Conservation (phyloP, 64 coral and sea anemone genomes). For the Actinia tenebrosa region DNA sequence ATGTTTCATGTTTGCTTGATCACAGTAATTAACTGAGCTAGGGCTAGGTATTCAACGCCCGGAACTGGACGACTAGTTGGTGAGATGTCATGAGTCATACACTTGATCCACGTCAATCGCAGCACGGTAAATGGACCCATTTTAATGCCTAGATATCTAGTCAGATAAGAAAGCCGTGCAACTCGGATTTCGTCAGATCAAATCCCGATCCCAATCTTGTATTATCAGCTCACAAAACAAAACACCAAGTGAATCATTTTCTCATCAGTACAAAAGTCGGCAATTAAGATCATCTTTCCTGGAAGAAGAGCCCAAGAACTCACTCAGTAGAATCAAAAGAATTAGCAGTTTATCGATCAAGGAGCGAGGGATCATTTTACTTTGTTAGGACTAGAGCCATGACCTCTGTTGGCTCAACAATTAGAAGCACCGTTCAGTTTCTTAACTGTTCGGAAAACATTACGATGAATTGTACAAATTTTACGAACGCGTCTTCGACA, state of each 20-base stretch:
- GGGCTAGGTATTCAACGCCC: background rate
- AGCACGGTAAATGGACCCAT: background rate
- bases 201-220: slow-evolving; percentile 3
- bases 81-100: slow-evolving; percentile 3
- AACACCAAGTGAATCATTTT: background rate
- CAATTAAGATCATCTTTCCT: background rate
- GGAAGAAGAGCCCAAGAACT: background rate
- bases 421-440: background rate
- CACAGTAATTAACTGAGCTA: background rate
- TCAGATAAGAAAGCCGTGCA: background rate
- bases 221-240: background rate
- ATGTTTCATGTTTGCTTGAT: background rate
- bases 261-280: background rate
- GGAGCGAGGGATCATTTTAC: background rate
- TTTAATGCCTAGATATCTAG: slow-evolving; percentile 9
- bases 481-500: background rate
- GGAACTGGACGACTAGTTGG: background rate
- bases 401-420: slow-evolving; percentile 1
- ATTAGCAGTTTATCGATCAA: background rate
- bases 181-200: background rate
- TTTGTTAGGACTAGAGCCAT: background rate
- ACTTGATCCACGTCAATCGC: background rate
- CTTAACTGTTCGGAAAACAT: background rate
- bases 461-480: slow-evolving; percentile 1
- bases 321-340: background rate